Base-by-base conservation (phyloP, 2,797 vertebrate genomes). In the Poecile montanus region DNA sequence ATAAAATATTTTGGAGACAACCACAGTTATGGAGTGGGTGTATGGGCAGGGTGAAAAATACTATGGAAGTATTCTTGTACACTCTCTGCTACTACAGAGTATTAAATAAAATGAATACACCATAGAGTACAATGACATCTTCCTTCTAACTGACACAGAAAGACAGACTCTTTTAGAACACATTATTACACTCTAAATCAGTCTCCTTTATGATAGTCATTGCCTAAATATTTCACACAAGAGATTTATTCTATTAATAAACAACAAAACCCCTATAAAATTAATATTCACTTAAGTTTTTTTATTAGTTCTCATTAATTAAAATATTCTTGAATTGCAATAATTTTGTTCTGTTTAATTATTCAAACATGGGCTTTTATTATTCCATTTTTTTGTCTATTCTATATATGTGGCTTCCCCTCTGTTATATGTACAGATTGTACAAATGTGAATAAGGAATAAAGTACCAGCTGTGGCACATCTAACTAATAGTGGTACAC, bases 151-250 rank as follows among this genome's bases (percentile, higher is more conserved):
- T 93, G 94, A 95, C 91, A 95, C 78, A 81, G 94, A 96, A 97
- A 96, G 95, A 82, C 88, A 75, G 85, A 66, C 54, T 94, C 76
- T 92, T 91, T 93, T 89, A 96, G 96, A 98, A 96, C 90, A 93
- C 45, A 66, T 97, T 97, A 97, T 96, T 97, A 92, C 91, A 90
- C 84, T 97, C 91, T 87, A 94, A 97, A 97, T 91, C 93, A 94
- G 92, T 96, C 96, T 98, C 89, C 94, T 97, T 98, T 98, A 97
- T 97, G 96, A 95, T 96, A 98, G 97, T 97, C 97, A 95, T 97
- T 98, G 97, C 93, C 95, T 97, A 97, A 97, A 97, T 97, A 98
- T 98, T 98, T 97, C 94, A 97, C 97, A 97, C 95, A 80, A 94
- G 97, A 98, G 96, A 97, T 94, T 96, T 95, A 73, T 96, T 97